phyloP scores from a whole-genome alignment of 2,888 invertebrate species.

The Arge pagana region DNA sequence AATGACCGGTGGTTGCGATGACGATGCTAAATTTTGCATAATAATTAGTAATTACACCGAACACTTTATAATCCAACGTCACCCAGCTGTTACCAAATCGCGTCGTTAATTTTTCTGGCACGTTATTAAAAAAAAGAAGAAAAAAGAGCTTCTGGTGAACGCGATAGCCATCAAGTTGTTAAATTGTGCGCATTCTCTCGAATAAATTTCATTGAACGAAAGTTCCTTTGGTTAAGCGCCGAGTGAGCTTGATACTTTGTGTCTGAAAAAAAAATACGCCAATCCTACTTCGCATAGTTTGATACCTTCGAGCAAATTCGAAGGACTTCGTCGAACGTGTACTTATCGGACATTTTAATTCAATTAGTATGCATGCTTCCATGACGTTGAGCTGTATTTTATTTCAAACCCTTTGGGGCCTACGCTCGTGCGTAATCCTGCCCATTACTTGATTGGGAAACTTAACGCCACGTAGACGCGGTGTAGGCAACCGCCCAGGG shows the following conservation, averaged over 20 bases:
- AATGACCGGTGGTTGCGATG: slow-evolving; percentile 5
- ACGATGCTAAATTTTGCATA: slow-evolving; percentile 24
- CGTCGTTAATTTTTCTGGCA: no score
- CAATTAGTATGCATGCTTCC: slow-evolving; percentile 17
- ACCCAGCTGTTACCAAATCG: slow-evolving; percentile 30
- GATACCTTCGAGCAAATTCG: background rate
- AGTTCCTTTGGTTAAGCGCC: no score
- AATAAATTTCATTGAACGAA: no score
- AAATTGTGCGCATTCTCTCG: no score
- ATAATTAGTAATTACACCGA: slow-evolving; percentile 34
- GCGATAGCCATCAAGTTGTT: no score
- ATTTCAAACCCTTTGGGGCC: slow-evolving; percentile 1
- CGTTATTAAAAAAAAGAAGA: no score
- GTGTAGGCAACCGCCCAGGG: slow-evolving; percentile 30
- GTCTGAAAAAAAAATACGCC: no score
- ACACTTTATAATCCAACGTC: slow-evolving; percentile 20
- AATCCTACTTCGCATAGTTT: slow-evolving; percentile 1
- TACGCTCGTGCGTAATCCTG: slow-evolving; percentile 27
- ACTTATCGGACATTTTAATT: slow-evolving; percentile 14
- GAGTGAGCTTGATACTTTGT: no score
- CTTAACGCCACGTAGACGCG: slow-evolving; percentile 33
- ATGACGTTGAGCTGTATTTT: background rate
- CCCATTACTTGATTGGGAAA: slow-evolving; percentile 44
- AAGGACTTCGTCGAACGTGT: background rate
- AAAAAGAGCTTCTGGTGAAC: no score